Base-by-base conservation (phyloP, 2,113 vertebrate genomes). In the Nanorana parkeri region DNA sequence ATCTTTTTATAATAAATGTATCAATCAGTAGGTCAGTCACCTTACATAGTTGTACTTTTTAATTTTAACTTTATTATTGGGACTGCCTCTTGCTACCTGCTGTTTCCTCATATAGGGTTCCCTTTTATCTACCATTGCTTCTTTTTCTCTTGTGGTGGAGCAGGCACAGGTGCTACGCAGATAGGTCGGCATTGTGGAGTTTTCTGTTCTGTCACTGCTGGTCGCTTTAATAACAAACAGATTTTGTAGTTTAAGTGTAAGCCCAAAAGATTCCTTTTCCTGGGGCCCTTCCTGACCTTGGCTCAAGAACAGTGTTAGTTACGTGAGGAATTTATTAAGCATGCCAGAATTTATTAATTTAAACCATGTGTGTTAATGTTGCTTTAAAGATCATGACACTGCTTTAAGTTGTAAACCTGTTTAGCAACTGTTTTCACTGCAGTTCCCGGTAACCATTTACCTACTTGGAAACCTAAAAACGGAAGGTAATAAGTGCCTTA, bases 241-340 rank as follows among this genome's bases (percentile, higher is more conserved):
- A 24, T 23, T 28, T 16, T 52, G 5, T 54, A 51, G 17, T 23
- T 54, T 26, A 71, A 54, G 7, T 21, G 19, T 68, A 32, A 19
- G 16, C 5, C 20, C 10, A 28, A 41, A 29, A 41, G 32, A 36
- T 74, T 68, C 13, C 13, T 32, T 17, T 4, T 23, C 52, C 65
- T 32, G 3, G 21, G 47, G 76, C 51, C 64, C 29, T 67, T 0
- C 4, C 36, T n/a, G 64, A 78, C 77, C 65, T 78, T 78, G 77
- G 28, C 24, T 68, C 26, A 56, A 78, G 77, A 28, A 20, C 64
- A 68, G 23, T 5, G 32, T 63, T 64, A 47, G 58, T 41, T 76
- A 32, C 58, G n/a, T 26, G 29, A 76, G 36, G 23, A 77, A 77
- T 26, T 24, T 23, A 24, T 77, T 63, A 17, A 51, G 60, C 23